Evolutionary conservation across 2,888 invertebrate genomes (phyloP).

Genomic region (Ennomos erosarius): DNA sequence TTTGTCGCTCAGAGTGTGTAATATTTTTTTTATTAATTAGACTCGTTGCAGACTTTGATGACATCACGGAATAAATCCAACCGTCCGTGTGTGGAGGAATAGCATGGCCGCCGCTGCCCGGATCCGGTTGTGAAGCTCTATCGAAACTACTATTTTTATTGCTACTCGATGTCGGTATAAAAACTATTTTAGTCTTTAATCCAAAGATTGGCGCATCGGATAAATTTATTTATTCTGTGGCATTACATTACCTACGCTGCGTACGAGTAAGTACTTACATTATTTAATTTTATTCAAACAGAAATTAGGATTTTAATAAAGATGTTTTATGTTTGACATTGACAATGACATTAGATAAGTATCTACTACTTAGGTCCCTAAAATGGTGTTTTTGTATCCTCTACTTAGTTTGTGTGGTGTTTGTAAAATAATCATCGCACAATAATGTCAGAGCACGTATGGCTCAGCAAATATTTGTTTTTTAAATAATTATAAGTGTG

Average conservation of each 20-base stretch:
- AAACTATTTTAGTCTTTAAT: constrained; percentile 56
- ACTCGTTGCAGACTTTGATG: constrained; percentile 62
- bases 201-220: constrained; percentile 29
- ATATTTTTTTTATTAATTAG: constrained; percentile 33
- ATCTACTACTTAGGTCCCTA: too few species aligned
- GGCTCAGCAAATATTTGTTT: too few species aligned
- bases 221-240: constrained; percentile 23
- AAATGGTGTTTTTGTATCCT: too few species aligned
- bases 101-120: constrained; percentile 54
- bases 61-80: constrained; percentile 78
- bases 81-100: constrained; percentile 59
- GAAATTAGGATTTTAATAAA: too few species aligned
- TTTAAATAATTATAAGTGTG: too few species aligned
- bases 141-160: constrained; percentile 80
- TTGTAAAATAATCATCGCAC: too few species aligned
- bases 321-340: too few species aligned
- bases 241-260: constrained; percentile 2
- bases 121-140: constrained; percentile 77
- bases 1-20: constrained; percentile 9
- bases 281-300: too few species aligned
- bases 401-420: too few species aligned
- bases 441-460: too few species aligned
- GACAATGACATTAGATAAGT: too few species aligned
- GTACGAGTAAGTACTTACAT: too few species aligned
- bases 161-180: constrained; percentile 62